Evolutionary conservation across 1,140 invertebrate genomes (phyloP).

Genomic region (Orius insidiosus): DNA sequence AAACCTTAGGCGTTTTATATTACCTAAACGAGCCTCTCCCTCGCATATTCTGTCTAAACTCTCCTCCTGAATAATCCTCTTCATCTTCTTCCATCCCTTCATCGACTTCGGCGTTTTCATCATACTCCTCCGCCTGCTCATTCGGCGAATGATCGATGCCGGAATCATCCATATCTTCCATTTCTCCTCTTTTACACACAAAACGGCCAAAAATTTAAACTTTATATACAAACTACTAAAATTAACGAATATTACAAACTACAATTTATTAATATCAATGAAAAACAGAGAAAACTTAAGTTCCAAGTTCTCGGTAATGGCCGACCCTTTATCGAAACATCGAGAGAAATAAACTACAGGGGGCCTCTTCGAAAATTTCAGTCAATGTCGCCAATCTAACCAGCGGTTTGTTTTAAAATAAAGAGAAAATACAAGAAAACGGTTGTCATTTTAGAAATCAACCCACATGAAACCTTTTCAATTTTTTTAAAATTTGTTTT

Average conservation of each 20-base stretch:
- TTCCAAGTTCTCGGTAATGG: too few relatives aligned
- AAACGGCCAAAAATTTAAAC: neutral
- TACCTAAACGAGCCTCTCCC: slow-evolving; percentile 38
- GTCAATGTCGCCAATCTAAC: too few relatives aligned
- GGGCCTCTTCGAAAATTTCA: too few relatives aligned
- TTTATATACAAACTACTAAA: neutral
- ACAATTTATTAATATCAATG: too few relatives aligned
- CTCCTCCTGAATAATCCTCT: slow-evolving; percentile 14
- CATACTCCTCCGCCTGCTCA: slow-evolving; percentile 14
- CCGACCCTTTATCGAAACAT: too few relatives aligned
- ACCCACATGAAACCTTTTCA: too few relatives aligned
- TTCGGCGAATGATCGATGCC: slow-evolving; percentile 16
- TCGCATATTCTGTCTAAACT: slow-evolving; percentile 19
- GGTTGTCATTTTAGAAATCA: too few relatives aligned
- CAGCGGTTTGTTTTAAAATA: too few relatives aligned
- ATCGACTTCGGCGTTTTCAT: slow-evolving; percentile 15
- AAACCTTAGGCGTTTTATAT: slow-evolving; percentile 8
- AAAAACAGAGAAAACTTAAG: too few relatives aligned
- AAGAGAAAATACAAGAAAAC: too few relatives aligned
- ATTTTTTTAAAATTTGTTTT: too few relatives aligned
- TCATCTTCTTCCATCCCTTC: slow-evolving; percentile 15
- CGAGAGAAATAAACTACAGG: too few relatives aligned
- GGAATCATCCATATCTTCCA: slow-evolving; percentile 18
- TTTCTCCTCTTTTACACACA: neutral
- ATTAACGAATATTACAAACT: neutral